Evolutionary conservation across 2,888 invertebrate genomes (phyloP), one percentile per base, ranked within the genome.

Genomic region (Phengaris alcon): DNA sequence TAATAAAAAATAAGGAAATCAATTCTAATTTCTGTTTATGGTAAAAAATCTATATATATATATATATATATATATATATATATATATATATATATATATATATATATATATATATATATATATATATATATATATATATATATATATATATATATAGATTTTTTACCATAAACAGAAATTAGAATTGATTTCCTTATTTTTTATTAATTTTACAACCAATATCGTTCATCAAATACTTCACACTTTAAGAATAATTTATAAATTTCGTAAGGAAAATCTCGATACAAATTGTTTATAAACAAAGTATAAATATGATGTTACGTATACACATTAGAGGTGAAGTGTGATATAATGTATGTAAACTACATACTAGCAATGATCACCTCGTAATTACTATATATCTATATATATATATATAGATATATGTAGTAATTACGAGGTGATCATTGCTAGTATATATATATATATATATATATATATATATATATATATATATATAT

Each of bases 351-450:
- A 81, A 82, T 78, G 76, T 78, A 78, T 75, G 77, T 78, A 79
- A 79, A 81, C 79, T 79, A 78, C 79, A 76, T 79, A 79, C 78
- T 82, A 82, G 82, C 82, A 84, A 86, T 85, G 86, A 85, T 88
- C 86, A 86, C 87, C 88, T 90, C 88, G 90, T 84, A 85, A 81
- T 76, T 82, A 82, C 85, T 83, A 82, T n/a, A n/a, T n/a, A n/a
- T n/a, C n/a, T n/a, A n/a, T n/a, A n/a, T n/a, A n/a, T n/a, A n/a
- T n/a, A n/a, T n/a, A n/a, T n/a, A n/a, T n/a, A n/a, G n/a, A n/a
- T n/a, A n/a, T n/a, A n/a, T n/a, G n/a, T n/a, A n/a, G n/a, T n/a
- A n/a, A n/a, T n/a, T n/a, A n/a, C n/a, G n/a, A n/a, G n/a, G n/a
- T n/a, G n/a, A n/a, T n/a, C n/a, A n/a, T n/a, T n/a, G n/a, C n/a